These are phyloP conservation scores for Tortrix viridana DNA, from an alignment of 2,888 invertebrate species.

Conservation along the genomic window DNA sequence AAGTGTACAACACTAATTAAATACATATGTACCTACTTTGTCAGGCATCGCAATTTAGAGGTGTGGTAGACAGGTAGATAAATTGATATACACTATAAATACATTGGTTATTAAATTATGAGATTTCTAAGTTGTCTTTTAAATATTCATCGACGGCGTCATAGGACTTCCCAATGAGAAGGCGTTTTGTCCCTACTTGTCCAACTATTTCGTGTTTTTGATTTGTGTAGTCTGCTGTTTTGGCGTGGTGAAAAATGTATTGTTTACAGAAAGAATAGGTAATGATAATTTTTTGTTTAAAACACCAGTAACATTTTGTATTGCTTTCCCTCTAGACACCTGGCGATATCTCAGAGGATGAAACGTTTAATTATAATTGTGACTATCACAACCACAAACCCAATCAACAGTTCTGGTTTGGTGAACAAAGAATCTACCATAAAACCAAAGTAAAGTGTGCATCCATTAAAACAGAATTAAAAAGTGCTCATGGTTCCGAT, in stretches of 20 bases:
- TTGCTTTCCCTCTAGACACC: conserved; percentile 57
- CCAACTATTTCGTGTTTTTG: not conserved
- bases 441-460: conserved; percentile 65
- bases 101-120: too few relatives aligned
- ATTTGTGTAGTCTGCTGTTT: not conserved
- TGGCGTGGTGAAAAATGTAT: not conserved
- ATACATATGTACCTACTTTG: too few relatives aligned
- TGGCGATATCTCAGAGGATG: conserved; percentile 75
- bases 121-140: too few relatives aligned
- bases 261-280: not conserved
- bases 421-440: conserved; percentile 72
- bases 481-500: conserved; percentile 63
- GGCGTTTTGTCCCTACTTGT: too few relatives aligned
- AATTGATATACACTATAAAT: too few relatives aligned
- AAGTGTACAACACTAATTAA: too few relatives aligned
- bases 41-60: too few relatives aligned
- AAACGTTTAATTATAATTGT: conserved; percentile 59
- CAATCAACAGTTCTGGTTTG: conserved; percentile 64
- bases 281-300: not conserved
- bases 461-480: conserved; percentile 54
- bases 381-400: conserved; percentile 55
- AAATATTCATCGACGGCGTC: too few relatives aligned
- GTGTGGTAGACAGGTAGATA: too few relatives aligned
- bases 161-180: too few relatives aligned
- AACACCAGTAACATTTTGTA: not conserved